These are phyloP conservation scores for Papilio dardanus DNA, from an alignment of 1,140 invertebrate genomes.

Conservation along the genomic window DNA sequence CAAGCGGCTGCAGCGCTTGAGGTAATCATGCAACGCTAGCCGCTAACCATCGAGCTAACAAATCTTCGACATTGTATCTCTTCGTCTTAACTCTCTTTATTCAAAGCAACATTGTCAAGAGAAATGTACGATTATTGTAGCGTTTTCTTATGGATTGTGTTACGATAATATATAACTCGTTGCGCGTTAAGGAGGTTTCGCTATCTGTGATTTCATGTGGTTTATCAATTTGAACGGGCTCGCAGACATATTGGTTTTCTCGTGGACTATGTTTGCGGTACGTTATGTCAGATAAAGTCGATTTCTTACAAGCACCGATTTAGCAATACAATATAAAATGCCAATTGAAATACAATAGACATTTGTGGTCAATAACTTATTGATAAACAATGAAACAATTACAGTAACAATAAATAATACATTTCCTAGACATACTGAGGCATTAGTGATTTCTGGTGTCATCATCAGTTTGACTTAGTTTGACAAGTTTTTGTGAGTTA, in stretches of 20 bases:
- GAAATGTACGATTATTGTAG: slow-evolving; percentile 80
- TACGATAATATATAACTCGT: slow-evolving; percentile 77
- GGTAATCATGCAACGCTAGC: slow-evolving; percentile 68
- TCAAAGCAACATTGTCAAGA: slow-evolving; percentile 80
- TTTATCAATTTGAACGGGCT: slow-evolving; percentile 74
- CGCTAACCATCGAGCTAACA: slow-evolving; percentile 74
- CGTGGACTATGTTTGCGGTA: slow-evolving; percentile 61
- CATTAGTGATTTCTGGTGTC: background rate
- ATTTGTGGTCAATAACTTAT: slow-evolving; percentile 3
- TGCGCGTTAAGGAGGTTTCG: slow-evolving; percentile 68
- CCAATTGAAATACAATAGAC: background rate
- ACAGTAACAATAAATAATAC: background rate
- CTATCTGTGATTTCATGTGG: slow-evolving; percentile 76
- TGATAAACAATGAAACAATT: background rate
- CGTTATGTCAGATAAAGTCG: slow-evolving; percentile 59
- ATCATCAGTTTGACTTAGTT: no score
- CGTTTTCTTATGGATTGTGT: slow-evolving; percentile 78
- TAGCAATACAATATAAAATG: slow-evolving; percentile 20
- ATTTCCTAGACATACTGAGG: background rate
- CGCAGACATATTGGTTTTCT: slow-evolving; percentile 74
- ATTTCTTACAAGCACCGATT: slow-evolving; percentile 45
- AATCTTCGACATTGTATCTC: slow-evolving; percentile 80
- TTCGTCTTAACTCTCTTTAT: slow-evolving; percentile 78
- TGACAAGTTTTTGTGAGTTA: no score
- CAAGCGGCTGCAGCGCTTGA: slow-evolving; percentile 44